Base-by-base conservation (phyloP, 2,797 vertebrate species). In the Melanotaenia pygmaea region DNA sequence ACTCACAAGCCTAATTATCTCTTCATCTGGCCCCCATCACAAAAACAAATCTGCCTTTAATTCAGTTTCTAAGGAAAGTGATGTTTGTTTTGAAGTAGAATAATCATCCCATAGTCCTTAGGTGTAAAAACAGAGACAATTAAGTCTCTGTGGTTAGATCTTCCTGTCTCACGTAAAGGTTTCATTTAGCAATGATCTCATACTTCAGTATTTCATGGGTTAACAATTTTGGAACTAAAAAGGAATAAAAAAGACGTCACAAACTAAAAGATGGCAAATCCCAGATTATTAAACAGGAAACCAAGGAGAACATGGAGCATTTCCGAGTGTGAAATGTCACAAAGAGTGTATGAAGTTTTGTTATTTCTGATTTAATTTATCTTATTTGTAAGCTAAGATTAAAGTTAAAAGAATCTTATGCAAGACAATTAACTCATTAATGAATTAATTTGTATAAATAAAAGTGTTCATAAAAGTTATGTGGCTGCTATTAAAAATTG, bases 1-100 rank as follows among this genome's bases (percentile, higher is more conserved):
- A 76, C 74, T 79, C 64, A 35, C 59, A 60, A 69, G 47, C 58
- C 63, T 80, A 50, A 76, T 71, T 71, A 83, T 80, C 77, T 57
- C 57, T 67, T 85, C 67, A 28, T 64, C 64, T 67, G 74, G 72
- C n/a, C 63, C 18, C 11, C 45, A 68, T 70, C 71, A 71, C 62
- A 67, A 20, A 65, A 53, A 32, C 20, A 40, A 70, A 58, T 10
- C 43, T 0, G 32, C 22, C 28, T 14, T 80, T 45, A 35, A 78
- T 68, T 67, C 13, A 68, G 66, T 63, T 64, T 59, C 51, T 72
- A 62, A 24, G 24, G 63, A 54, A 56, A 56, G 12, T 59, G 54
- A 72, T 37, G 6, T 73, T 75, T 74, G 61, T 74, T 76, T 67
- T 77, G 26, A 72, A 57, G 73, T 1, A 59, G 54, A 81, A 53